These are phyloP conservation scores for Clarias pachynema DNA, from an alignment of 2,797 vertebrate genomes.

Conservation along the genomic window DNA sequence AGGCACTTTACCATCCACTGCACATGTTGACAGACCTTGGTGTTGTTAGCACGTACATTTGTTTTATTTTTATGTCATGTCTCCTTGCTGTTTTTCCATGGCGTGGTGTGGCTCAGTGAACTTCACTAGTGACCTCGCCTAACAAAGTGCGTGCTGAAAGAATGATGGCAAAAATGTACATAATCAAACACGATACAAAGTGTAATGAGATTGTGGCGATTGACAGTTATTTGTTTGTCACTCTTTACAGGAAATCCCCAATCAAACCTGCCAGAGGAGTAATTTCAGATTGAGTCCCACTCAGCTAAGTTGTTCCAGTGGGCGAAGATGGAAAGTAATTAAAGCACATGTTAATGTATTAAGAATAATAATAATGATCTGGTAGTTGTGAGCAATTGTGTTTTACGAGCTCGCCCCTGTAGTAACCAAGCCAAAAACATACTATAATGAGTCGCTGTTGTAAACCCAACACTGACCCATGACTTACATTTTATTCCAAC, in stretches of 20 bases:
- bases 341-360: slow-evolving; percentile 37
- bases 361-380: slow-evolving; percentile 41
- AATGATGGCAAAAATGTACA: slow-evolving; percentile 23
- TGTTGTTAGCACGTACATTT: slow-evolving; percentile 29
- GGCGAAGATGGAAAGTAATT: slow-evolving; percentile 53
- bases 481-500: slow-evolving; percentile 55
- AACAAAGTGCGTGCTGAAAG: slow-evolving; percentile 45
- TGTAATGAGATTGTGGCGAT: slow-evolving; percentile 50
- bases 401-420: slow-evolving; percentile 53
- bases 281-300: slow-evolving; percentile 30
- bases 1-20: background rate
- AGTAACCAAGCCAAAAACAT: slow-evolving; percentile 50
- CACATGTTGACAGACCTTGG: slow-evolving; percentile 37
- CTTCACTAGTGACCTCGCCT: slow-evolving; percentile 38
- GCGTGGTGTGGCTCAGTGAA: slow-evolving; percentile 28
- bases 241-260: slow-evolving; percentile 44
- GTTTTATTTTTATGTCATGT: slow-evolving; percentile 20
- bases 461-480: slow-evolving; percentile 45
- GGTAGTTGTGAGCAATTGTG: slow-evolving; percentile 54
- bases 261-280: slow-evolving; percentile 7
- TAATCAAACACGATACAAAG: slow-evolving; percentile 32
- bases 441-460: slow-evolving; percentile 51
- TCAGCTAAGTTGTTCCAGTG: slow-evolving; percentile 50
- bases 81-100: slow-evolving; percentile 42
- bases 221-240: slow-evolving; percentile 42